phyloP scores from a whole-genome alignment of 2,888 invertebrate species.

The Lithophane socia region DNA sequence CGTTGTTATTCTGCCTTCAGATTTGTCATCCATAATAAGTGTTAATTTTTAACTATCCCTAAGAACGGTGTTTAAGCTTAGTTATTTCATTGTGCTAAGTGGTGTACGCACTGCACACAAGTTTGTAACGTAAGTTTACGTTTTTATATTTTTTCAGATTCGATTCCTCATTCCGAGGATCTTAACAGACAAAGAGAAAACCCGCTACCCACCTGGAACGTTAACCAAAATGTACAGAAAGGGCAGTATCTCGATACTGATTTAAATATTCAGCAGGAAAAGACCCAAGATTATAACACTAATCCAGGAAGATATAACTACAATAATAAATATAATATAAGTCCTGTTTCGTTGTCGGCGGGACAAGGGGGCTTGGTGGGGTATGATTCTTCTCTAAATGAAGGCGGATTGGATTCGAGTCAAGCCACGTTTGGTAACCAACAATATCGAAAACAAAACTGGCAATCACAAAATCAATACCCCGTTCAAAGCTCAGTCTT shows the following conservation, averaged over 20 bases:
- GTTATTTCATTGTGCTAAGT: background rate
- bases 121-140: slow-evolving; percentile 1
- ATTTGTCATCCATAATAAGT: background rate
- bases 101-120: background rate
- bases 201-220: slow-evolving; percentile 41
- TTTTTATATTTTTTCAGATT: slow-evolving; percentile 60
- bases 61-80: background rate
- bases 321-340: slow-evolving; percentile 27
- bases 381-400: slow-evolving; percentile 13
- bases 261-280: slow-evolving; percentile 33
- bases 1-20: background rate
- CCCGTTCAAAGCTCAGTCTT: background rate
- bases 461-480: slow-evolving; percentile 35
- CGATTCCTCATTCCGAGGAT: slow-evolving; percentile 58
- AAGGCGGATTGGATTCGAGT: slow-evolving; percentile 4
- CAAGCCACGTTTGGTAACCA: slow-evolving; percentile 16
- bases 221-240: slow-evolving; percentile 38
- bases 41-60: background rate
- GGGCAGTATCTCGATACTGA: slow-evolving; percentile 36
- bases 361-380: slow-evolving; percentile 8
- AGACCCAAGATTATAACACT: slow-evolving; percentile 19
- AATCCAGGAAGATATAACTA: slow-evolving; percentile 26
- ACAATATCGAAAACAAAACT: slow-evolving; percentile 27
- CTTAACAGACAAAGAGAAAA: slow-evolving; percentile 49
- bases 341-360: background rate